Base-by-base conservation (phyloP, 2,888 invertebrate species). In the Drosophila helvetica region DNA sequence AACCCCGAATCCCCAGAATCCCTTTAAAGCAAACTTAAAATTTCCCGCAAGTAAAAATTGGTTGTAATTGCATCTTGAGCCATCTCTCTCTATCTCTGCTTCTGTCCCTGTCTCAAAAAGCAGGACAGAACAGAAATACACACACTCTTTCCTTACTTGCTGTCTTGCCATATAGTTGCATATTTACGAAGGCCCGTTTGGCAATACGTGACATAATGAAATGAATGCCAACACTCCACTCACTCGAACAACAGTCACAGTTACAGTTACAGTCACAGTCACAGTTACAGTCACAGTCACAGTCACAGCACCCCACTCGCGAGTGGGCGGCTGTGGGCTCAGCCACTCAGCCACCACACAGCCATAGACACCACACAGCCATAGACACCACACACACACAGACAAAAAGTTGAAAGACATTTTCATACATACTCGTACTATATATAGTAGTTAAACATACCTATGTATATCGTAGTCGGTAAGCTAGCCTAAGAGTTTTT, bases 101-200 rank as follows among this genome's bases (percentile, higher is more conserved):
- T n/a, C n/a, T 38, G n/a, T 15, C 38, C 6, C 9, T 17, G 30
- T 52, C 25, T 52, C 63, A 74, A 78, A 57, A 61, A 51, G 38
- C 18, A 18, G 46, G n/a, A 25, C 27, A 27, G 27, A 27, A 27
- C 27, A 12, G 4, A 33, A 33, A 33, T 10, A 15, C 6, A 38
- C 38, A 38, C 38, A 38, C 38, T 38, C 38, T 38, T 7, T 38
- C 65, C 75, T 77, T 82, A 81, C 83, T 79, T 82, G 83, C 78
- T 62, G 60, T 47, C 59, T 48, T 66, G 85, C 87, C 87, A 77
- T 78, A 74, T 82, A 74, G 86, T 83, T 83, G 83, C 83, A 83
- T 83, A 87, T 87, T 83, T 76, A 70, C 66, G 86, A 38, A 38
- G 38, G 83, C 72, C 65, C 87, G 86, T 71, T 66, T 62, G 72